phyloP scores from a whole-genome alignment of 2,113 vertebrate genomes.

The Syngnathus floridae region DNA sequence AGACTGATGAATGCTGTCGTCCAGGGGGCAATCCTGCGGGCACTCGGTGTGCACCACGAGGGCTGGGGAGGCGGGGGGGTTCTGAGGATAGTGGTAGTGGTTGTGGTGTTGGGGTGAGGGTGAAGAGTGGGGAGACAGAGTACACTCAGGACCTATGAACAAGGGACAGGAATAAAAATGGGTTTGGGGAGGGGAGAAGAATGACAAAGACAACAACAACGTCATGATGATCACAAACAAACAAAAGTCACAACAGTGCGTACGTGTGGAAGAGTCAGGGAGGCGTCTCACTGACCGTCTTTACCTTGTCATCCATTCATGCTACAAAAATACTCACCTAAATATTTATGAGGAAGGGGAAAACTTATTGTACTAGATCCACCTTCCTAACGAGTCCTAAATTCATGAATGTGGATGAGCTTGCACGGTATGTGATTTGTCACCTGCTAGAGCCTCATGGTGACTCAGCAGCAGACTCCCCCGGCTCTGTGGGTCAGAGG shows the following conservation, averaged over 20 bases:
- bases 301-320: neutral
- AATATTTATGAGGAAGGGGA: neutral
- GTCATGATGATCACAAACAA: conserved; percentile 36
- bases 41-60: conserved; percentile 72
- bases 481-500: conserved; percentile 70
- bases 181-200: conserved; percentile 44
- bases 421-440: neutral
- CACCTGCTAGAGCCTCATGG: conserved; percentile 82
- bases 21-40: conserved; percentile 68
- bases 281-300: neutral
- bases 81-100: conserved; percentile 61
- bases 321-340: neutral
- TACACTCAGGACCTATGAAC: conserved; percentile 72
- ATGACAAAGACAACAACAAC: conserved; percentile 30
- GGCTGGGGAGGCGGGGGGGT: conserved; percentile 70
- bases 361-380: neutral
- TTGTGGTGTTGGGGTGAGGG: conserved; percentile 58
- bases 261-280: neutral
- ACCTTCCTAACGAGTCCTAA: neutral
- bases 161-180: conserved; percentile 48
- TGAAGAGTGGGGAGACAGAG: conserved; percentile 63
- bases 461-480: conserved; percentile 83
- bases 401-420: neutral
- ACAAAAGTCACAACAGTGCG: conserved; percentile 11
- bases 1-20: conserved; percentile 74